A percentile compares a stretch with the other conserved stretches of the same genome.
Conservation (phyloP, 53 echinoderm and acorn worm species). For the Luidia sarsii region DNA sequence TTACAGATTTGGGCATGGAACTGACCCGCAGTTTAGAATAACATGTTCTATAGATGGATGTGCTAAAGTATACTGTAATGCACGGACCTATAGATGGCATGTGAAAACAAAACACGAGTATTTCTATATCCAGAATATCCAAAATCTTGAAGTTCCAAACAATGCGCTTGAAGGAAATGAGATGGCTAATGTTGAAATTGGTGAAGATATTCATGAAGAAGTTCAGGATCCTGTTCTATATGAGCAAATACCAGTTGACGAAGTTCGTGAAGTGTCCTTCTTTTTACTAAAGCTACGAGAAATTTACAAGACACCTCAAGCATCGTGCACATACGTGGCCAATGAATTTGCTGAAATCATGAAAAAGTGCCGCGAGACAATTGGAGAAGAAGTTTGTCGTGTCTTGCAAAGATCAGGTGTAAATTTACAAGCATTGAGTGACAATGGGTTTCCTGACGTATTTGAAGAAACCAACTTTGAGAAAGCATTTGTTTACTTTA, state of each 20-base stretch:
- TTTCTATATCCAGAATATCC: no score
- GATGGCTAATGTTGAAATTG: background rate
- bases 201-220: slow-evolving; percentile 17
- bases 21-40: no score
- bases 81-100: no score
- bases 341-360: slow-evolving; percentile 28
- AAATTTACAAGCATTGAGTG: slow-evolving; percentile 26
- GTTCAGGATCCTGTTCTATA: slow-evolving; percentile 16
- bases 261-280: slow-evolving; percentile 43
- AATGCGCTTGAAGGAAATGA: no score
- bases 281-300: slow-evolving; percentile 43
- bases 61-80: no score
- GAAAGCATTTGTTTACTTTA: no score
- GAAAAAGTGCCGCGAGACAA: slow-evolving; percentile 19
- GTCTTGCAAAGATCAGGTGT: slow-evolving; percentile 39
- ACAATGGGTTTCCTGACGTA: slow-evolving; percentile 33
- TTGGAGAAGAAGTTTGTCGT: slow-evolving; percentile 13
- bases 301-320: slow-evolving; percentile 39
- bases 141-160: no score
- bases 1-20: no score
- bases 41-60: no score
- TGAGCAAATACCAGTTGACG: slow-evolving; percentile 24
- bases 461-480: background rate
- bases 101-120: no score
- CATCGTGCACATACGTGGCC: slow-evolving; percentile 39